Evolutionary conservation across 2,888 invertebrate genomes (phyloP).

Genomic region (Pteria penguin): DNA sequence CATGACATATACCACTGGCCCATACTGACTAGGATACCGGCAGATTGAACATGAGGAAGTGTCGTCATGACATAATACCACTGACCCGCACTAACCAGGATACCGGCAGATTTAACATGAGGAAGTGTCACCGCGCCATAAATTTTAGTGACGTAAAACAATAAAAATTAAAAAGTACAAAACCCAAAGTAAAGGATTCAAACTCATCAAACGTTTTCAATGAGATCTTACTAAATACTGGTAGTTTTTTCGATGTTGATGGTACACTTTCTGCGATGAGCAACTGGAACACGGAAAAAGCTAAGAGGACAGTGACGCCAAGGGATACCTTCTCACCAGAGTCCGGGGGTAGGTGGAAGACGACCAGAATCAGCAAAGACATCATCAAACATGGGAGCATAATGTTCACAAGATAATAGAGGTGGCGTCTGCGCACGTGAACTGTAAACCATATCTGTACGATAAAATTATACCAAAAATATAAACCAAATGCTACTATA

Average conservation of each 20-base stretch:
- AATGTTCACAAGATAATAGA: slow-evolving; percentile 70
- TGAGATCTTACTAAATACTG: slow-evolving; percentile 64
- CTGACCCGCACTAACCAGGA: no score
- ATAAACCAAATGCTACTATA: slow-evolving; percentile 37
- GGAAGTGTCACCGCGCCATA: no score
- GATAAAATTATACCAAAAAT: not conserved
- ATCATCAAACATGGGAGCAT: slow-evolving; percentile 70
- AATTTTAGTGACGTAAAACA: no score
- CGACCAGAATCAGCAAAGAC: slow-evolving; percentile 67
- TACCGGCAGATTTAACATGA: no score
- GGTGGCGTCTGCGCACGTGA: slow-evolving; percentile 53
- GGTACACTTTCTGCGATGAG: slow-evolving; percentile 73
- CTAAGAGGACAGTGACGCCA: slow-evolving; percentile 72
- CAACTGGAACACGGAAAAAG: slow-evolving; percentile 72
- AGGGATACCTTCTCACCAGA: slow-evolving; percentile 72
- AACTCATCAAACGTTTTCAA: no score
- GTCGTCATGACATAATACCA: no score
- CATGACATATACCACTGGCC: no score
- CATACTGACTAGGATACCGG: no score
- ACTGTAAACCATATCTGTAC: slow-evolving; percentile 32
- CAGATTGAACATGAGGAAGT: no score
- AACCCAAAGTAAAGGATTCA: no score
- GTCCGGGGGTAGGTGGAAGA: slow-evolving; percentile 72
- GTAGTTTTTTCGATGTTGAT: slow-evolving; percentile 62
- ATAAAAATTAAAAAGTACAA: no score